These are phyloP conservation scores for Leptopterna dolabrata DNA, from an alignment of 2,888 invertebrate species.

Conservation along the genomic window DNA sequence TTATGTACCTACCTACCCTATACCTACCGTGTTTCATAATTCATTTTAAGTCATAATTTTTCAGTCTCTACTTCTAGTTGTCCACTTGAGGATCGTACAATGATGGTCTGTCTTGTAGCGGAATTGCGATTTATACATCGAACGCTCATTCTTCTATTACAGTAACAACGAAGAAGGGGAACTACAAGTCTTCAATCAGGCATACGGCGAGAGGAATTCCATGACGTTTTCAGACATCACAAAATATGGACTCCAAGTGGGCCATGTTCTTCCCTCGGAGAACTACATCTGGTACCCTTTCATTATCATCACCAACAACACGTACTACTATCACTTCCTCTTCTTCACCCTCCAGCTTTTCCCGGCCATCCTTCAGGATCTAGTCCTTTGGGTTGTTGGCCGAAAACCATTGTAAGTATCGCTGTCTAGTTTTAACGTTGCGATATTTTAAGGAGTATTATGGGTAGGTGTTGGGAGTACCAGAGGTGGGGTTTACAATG, in stretches of 20 bases:
- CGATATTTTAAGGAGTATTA: no score
- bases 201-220: neutral
- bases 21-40: no score
- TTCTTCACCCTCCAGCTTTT: slow-evolving; percentile 54
- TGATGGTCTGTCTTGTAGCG: no score
- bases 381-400: neutral
- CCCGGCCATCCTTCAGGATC: slow-evolving; percentile 28
- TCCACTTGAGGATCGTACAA: no score
- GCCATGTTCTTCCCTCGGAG: neutral
- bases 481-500: no score
- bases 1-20: no score
- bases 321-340: slow-evolving; percentile 28
- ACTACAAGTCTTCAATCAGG: slow-evolving; percentile 34
- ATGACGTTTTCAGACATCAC: slow-evolving; percentile 17
- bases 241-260: neutral
- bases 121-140: no score
- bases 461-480: no score
- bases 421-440: no score
- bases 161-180: neutral
- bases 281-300: slow-evolving; percentile 57
- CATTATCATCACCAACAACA: slow-evolving; percentile 42
- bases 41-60: no score
- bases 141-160: neutral
- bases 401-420: neutral
- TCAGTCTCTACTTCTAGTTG: no score